These are phyloP conservation scores for Steinernema scapterisci DNA, from an alignment of 2,888 invertebrate genomes.

Conservation along the genomic window DNA sequence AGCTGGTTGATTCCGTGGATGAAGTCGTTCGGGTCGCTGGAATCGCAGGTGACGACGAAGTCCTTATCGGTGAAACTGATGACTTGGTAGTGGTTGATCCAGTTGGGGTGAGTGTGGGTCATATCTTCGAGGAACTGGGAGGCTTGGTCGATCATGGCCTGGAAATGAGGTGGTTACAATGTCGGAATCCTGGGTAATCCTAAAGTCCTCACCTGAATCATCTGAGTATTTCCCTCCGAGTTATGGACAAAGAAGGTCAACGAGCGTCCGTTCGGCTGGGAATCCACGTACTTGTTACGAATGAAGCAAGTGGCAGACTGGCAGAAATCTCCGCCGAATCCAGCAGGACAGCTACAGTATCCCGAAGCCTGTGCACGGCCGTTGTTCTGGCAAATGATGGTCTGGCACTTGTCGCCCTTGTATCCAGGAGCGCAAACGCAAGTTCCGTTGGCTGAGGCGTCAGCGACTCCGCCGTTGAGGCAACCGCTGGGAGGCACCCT, in stretches of 20 bases:
- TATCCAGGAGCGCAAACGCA: constrained; percentile 41
- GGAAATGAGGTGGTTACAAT: background rate
- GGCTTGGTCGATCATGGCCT: constrained; percentile 18
- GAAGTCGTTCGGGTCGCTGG: constrained; percentile 32
- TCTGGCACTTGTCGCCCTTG: constrained; percentile 42
- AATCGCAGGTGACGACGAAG: background rate
- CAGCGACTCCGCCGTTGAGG: constrained; percentile 34
- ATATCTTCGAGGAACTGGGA: constrained; percentile 32
- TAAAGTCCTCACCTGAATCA: background rate
- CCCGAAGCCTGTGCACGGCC: constrained; percentile 15
- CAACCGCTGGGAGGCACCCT: constrained; percentile 32
- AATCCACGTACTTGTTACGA: constrained; percentile 12
- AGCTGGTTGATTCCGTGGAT: constrained; percentile 17
- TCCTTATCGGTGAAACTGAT: constrained; percentile 21
- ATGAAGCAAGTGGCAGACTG: constrained; percentile 18
- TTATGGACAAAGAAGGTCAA: constrained; percentile 35
- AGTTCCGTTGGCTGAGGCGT: constrained; percentile 28
- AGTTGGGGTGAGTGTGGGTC: constrained; percentile 22
- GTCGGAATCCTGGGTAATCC: background rate
- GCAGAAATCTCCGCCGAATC: constrained; percentile 27
- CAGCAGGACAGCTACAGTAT: constrained; percentile 31
- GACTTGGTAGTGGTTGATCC: constrained; percentile 34
- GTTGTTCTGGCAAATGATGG: constrained; percentile 32
- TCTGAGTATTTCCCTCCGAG: background rate
- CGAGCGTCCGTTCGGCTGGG: constrained; percentile 1